Base-by-base conservation (phyloP, 2,797 vertebrate genomes). In the Podarcis siculus region DNA sequence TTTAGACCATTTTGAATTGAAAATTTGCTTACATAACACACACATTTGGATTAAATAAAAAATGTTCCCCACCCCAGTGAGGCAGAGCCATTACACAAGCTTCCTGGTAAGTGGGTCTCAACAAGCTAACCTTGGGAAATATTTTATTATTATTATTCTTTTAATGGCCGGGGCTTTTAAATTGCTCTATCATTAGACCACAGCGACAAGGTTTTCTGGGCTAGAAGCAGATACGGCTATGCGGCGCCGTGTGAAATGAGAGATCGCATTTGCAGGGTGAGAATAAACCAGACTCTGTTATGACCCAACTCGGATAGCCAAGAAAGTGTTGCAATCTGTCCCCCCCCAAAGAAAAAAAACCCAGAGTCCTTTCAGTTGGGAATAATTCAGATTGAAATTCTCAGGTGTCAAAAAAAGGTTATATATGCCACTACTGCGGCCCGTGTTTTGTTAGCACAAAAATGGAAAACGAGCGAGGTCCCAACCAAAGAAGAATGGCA, bases 1-100 rank as follows among this genome's bases (percentile, higher is more conserved):
- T 89, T 83, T 27, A 32, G n/a, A 55, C 2, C 80, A 90, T 82
- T 86, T 19, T 86, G 55, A 83, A 30, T 64, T 25, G 17, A 77
- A 35, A 91, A 85, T n/a, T 67, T 8, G 27, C 79, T 77, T 25
- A 30, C 85, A 2, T 2, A 23, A 77, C 76, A 39, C 27, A 23
- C 78, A 1, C 7, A 58, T 83, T 83, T 83, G 66, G 10, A 72
- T 73, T 84, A 21, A 61, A n/a, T 61, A 1, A 61, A 5, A 61
- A 61, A 19, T 61, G 58, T 4, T 42, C 25, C 13, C 49, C 8
- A 76, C 7, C 58, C 19, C 15, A 21, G 17, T 61, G 58, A 61
- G 19, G 58, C 25, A 39, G 15, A 21, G 5, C 6, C 19, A 21
- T 21, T 61, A 21, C 58, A 21, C 19, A 17, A 61, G 19, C 0